Conservation (phyloP, 2,888 invertebrate genomes). For the Erebia ligea region DNA sequence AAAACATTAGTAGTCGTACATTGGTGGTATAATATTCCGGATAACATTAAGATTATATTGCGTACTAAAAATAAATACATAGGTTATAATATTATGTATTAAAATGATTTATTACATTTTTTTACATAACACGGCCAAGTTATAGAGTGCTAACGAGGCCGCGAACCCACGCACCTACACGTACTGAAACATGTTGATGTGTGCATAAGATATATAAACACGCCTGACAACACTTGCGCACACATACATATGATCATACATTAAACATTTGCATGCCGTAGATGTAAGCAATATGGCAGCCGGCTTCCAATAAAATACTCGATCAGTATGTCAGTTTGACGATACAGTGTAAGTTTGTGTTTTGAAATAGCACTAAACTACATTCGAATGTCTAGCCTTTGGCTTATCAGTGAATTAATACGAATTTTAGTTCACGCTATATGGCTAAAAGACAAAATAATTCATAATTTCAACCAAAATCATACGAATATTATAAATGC, state of each 20-base stretch:
- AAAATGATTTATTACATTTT: neutral
- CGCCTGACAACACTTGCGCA: constrained; percentile 45
- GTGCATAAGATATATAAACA: constrained; percentile 46
- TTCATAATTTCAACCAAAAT: neutral
- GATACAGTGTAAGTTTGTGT: constrained; percentile 34
- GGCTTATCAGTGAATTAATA: neutral
- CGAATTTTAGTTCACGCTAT: neutral
- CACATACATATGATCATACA: constrained; percentile 43
- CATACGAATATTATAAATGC: too few species aligned
- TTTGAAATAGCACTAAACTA: constrained; percentile 32
- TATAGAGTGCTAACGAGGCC: constrained; percentile 51
- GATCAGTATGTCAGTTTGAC: constrained; percentile 69
- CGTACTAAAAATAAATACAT: too few species aligned
- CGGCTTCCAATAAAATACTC: constrained; percentile 54
- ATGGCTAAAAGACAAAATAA: neutral
- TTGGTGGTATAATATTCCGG: too few species aligned
- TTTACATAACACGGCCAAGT: constrained; percentile 14
- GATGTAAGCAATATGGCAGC: constrained; percentile 59
- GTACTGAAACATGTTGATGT: constrained; percentile 43
- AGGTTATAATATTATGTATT: neutral
- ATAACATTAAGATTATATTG: too few species aligned
- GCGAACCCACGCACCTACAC: constrained; percentile 52
- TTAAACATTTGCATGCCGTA: constrained; percentile 67
- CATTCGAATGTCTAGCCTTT: constrained; percentile 14
- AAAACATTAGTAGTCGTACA: too few species aligned